phyloP scores from a whole-genome alignment of 1,140 invertebrate genomes.

The Papilio machaon region DNA sequence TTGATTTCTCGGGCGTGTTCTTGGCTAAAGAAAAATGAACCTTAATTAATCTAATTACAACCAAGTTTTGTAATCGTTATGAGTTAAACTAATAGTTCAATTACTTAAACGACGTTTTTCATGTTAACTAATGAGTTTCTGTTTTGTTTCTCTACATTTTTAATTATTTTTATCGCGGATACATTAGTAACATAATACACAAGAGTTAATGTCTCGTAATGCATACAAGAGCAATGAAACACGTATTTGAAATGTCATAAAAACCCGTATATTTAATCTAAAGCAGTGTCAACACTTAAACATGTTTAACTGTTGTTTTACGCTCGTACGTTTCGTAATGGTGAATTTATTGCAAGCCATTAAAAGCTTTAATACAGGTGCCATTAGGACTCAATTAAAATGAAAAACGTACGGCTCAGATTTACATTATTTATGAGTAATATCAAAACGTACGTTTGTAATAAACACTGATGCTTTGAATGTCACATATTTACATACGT shows the following conservation, averaged over 20 bases:
- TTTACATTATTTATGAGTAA: conserved; percentile 20
- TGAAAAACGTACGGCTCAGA: not conserved
- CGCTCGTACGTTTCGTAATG: conserved; percentile 19
- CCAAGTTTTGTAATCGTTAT: no score
- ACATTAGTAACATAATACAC: not conserved
- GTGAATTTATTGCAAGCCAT: conserved; percentile 21
- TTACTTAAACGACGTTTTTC: no score
- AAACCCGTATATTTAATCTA: conserved; percentile 21
- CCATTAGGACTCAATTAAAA: conserved; percentile 29
- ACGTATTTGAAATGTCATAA: conserved; percentile 31
- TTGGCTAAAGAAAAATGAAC: no score
- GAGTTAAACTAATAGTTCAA: no score
- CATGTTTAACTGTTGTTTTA: conserved; percentile 20
- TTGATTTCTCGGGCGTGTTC: no score
- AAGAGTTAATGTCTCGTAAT: not conserved
- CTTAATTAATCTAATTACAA: no score
- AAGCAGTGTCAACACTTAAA: conserved; percentile 31
- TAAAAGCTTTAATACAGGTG: conserved; percentile 26
- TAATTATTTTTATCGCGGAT: not conserved
- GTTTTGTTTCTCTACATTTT: not conserved
- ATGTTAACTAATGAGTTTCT: not conserved
- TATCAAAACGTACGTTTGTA: conserved; percentile 13
- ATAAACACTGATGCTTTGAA: conserved; percentile 1
- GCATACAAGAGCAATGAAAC: not conserved
- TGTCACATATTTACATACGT: not conserved